phyloP scores from a whole-genome alignment of 1,140 invertebrate genomes.

The Neocloeon triangulifer region DNA sequence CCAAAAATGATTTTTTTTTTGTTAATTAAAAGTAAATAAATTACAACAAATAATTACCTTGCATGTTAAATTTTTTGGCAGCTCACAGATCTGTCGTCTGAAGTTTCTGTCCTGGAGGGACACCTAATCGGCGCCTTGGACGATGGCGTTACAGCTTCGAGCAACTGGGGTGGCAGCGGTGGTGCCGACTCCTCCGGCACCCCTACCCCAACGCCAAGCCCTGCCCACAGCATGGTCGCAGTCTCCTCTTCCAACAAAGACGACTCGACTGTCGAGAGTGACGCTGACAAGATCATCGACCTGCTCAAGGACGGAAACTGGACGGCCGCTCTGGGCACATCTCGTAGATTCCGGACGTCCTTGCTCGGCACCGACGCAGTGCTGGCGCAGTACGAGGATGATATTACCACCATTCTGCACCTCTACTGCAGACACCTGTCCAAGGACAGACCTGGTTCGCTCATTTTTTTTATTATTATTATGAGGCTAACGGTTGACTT shows the following conservation, averaged over 20 bases:
- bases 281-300: conserved; percentile 29
- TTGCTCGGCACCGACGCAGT: conserved; percentile 32
- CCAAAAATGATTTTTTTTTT: no score
- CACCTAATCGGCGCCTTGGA: conserved; percentile 24
- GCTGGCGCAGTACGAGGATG: conserved; percentile 29
- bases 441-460: conserved; percentile 34
- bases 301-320: conserved; percentile 36
- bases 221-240: conserved; percentile 16
- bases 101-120: conserved; percentile 25
- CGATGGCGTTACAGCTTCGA: conserved; percentile 26
- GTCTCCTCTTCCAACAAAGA: no score
- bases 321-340: conserved; percentile 34
- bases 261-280: conserved; percentile 23
- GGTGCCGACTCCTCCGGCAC: no score
- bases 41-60: no score
- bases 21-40: no score
- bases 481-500: conserved; percentile 18
- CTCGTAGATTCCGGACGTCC: conserved; percentile 30
- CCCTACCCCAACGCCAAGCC: conserved; percentile 25
- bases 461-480: not conserved
- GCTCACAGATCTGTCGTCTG: conserved; percentile 28
- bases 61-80: no score
- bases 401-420: conserved; percentile 40
- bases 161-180: no score
- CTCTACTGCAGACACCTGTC: conserved; percentile 45